Percentiles rank a stretch among this genome's conserved stretches.
Conservation (phyloP, 1,140 invertebrate genomes). For the Laodelphax striatellus region DNA sequence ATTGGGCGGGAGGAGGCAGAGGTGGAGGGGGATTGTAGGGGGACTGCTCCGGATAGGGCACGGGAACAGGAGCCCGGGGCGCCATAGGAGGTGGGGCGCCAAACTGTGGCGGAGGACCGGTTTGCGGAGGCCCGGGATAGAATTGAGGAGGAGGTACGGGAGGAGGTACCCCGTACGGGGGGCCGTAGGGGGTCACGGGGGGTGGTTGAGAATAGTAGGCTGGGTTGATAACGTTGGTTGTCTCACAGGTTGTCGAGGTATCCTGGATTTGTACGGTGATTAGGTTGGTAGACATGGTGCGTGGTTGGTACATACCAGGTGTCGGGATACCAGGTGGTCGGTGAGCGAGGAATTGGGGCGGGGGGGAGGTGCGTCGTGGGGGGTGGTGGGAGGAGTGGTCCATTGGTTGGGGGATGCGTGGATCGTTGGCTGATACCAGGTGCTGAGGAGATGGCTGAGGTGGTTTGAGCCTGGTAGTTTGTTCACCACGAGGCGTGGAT, state of each 20-base stretch:
- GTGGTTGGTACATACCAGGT: neutral
- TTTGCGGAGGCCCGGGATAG: constrained; percentile 1
- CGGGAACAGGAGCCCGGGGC: neutral
- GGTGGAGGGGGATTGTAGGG: constrained; percentile 2
- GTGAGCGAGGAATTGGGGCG: constrained; percentile 1
- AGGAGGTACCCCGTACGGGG: constrained; percentile 11
- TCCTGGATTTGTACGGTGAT: constrained; percentile 14
- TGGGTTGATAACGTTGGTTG: neutral
- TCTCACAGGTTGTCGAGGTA: neutral
- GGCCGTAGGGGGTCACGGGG: neutral
- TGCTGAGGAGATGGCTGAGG: neutral
- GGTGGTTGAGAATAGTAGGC: constrained; percentile 8
- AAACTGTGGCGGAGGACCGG: neutral
- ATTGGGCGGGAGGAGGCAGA: constrained; percentile 7
- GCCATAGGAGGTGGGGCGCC: constrained; percentile 1
- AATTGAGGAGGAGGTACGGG: constrained; percentile 10
- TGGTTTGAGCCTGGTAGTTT: neutral
- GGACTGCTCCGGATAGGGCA: constrained; percentile 4
- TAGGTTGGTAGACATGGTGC: constrained; percentile 6
- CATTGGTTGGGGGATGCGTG: neutral
- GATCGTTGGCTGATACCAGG: neutral
- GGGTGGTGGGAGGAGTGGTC: constrained; percentile 4
- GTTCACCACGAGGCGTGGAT: neutral
- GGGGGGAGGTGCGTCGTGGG: constrained; percentile 1
- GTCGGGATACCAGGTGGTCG: neutral